Evolutionary conservation across 2,888 invertebrate species (phyloP).

Genomic region (Synanthedon tipuliformis): DNA sequence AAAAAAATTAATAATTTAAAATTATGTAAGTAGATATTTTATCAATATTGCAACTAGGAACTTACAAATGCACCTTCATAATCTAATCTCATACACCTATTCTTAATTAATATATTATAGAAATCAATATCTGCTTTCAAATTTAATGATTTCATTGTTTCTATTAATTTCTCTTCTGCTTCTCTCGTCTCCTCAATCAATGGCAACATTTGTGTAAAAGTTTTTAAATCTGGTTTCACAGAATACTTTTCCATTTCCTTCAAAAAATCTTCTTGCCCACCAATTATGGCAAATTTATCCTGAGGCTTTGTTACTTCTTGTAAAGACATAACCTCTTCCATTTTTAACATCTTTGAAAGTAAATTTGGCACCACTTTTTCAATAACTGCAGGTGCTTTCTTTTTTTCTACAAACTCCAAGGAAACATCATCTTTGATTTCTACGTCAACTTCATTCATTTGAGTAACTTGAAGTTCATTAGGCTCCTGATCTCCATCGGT

Average conservation of each 20-base stretch:
- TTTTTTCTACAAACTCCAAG: slow-evolving; percentile 4
- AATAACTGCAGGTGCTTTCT: slow-evolving; percentile 7
- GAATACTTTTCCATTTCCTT: slow-evolving; percentile 76
- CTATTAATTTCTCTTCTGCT: slow-evolving; percentile 77
- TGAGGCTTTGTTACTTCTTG: slow-evolving; percentile 69
- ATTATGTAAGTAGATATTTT: too few relatives aligned
- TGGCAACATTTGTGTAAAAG: slow-evolving; percentile 81
- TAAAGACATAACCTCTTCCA: slow-evolving; percentile 72
- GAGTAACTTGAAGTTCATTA: neutral
- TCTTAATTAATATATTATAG: slow-evolving; percentile 88
- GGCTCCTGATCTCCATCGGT: neutral
- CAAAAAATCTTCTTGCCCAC: slow-evolving; percentile 83
- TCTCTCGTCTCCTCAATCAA: slow-evolving; percentile 74
- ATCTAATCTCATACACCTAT: slow-evolving; percentile 77
- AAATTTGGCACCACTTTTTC: slow-evolving; percentile 72
- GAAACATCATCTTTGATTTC: slow-evolving; percentile 4
- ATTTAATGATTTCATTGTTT: slow-evolving; percentile 67
- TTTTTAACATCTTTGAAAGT: slow-evolving; percentile 68
- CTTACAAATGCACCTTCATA: slow-evolving; percentile 78
- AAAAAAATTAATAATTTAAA: too few relatives aligned
- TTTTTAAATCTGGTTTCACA: slow-evolving; percentile 81
- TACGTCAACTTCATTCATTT: neutral
- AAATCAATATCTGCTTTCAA: slow-evolving; percentile 83
- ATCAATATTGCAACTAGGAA: slow-evolving; percentile 7
- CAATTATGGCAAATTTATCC: slow-evolving; percentile 81